Percentiles rank a stretch among this genome's conserved stretches.
phyloP scores from a whole-genome alignment of 2,888 invertebrate species.

The Acanthosepion pharaonis region DNA sequence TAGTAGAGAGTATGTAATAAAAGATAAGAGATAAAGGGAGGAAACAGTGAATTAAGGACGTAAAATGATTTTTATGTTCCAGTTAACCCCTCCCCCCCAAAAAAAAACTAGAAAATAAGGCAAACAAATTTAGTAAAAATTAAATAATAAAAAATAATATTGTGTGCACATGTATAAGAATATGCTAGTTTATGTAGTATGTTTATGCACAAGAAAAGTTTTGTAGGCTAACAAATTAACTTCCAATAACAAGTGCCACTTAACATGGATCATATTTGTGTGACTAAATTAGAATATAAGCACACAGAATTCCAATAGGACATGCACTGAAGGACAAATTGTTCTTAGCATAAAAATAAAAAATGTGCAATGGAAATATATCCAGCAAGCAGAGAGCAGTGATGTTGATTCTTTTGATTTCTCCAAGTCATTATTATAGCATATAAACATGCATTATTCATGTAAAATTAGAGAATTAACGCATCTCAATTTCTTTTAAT shows the following conservation, averaged over 20 bases:
- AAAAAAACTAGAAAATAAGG: not conserved
- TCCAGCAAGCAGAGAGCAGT: not conserved
- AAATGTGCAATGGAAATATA: not conserved
- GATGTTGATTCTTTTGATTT: not conserved
- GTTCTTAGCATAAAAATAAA: not conserved
- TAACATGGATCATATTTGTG: not conserved
- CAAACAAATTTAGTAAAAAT: too few relatives aligned
- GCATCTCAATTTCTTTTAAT: not conserved
- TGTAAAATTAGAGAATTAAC: not conserved
- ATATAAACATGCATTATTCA: not conserved
- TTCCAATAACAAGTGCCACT: conserved; percentile 15
- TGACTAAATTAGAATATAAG: not conserved
- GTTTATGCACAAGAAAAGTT: not conserved
- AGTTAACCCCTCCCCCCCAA: too few relatives aligned
- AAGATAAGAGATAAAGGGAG: not conserved
- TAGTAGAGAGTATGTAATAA: not conserved
- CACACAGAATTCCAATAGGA: not conserved
- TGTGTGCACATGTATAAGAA: not conserved
- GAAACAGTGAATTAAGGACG: not conserved
- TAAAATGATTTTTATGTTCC: not conserved
- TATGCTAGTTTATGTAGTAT: not conserved
- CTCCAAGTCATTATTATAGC: not conserved
- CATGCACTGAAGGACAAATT: conserved; percentile 9
- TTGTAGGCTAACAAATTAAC: not conserved
- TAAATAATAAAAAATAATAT: not conserved